A percentile compares a stretch with the other conserved stretches of the same genome.
phyloP scores from a whole-genome alignment of 2,113 vertebrate genomes.

The Phyllostomus hastatus region DNA sequence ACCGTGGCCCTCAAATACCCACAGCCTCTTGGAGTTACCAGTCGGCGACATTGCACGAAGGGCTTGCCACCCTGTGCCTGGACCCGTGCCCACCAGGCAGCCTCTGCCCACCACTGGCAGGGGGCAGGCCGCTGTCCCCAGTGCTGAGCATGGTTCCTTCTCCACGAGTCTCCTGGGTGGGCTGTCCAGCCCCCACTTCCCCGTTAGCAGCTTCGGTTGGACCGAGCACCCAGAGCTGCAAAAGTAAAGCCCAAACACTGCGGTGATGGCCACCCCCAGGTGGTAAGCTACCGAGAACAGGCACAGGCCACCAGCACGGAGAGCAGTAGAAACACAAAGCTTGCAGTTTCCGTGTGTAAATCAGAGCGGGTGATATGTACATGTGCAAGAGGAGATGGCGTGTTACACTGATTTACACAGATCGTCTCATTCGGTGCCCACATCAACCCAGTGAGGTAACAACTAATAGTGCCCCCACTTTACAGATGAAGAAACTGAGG shows the following conservation, averaged over 20 bases:
- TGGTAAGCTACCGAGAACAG: background rate
- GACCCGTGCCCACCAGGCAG: background rate
- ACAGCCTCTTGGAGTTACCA: background rate
- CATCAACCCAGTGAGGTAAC: background rate
- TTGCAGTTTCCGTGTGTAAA: background rate
- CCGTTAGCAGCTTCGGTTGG: background rate
- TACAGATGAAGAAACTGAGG: background rate
- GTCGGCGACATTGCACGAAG: background rate
- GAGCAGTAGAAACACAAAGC: background rate
- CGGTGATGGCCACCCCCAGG: background rate
- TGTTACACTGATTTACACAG: background rate
- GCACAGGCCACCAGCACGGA: background rate
- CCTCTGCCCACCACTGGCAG: background rate
- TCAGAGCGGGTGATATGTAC: background rate
- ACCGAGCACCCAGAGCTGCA: background rate
- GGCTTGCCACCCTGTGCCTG: background rate
- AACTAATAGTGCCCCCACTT: background rate
- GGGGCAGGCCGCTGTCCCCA: background rate
- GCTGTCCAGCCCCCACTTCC: background rate
- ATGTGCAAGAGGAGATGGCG: rapidly evolving
- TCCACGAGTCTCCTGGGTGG: background rate
- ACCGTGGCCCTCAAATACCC: background rate
- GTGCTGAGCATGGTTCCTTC: background rate
- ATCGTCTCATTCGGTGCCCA: background rate
- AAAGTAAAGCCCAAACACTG: background rate